phyloP scores from a whole-genome alignment of 1,140 invertebrate species.

The Schlechtendalia chinensis region DNA sequence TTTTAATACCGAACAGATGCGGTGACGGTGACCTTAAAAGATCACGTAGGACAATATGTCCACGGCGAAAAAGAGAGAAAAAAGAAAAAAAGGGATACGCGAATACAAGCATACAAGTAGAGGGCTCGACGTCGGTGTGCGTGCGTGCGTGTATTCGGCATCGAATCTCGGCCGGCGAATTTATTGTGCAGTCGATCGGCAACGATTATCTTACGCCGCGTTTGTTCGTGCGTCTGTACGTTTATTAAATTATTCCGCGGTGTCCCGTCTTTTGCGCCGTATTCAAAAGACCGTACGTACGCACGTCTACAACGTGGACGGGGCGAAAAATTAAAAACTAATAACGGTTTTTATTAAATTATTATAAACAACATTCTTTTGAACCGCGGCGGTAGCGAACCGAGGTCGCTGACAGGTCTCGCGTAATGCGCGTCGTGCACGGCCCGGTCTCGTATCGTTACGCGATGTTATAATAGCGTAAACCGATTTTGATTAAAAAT shows the following conservation, averaged over 20 bases:
- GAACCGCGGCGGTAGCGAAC: slow-evolving; percentile 2
- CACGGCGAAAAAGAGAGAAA: slow-evolving; percentile 21
- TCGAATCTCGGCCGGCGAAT: neutral
- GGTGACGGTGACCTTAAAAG: slow-evolving; percentile 49
- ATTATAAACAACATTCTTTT: slow-evolving; percentile 20
- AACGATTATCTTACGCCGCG: slow-evolving; percentile 3
- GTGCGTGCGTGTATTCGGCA: too few species aligned
- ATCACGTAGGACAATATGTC: slow-evolving; percentile 26
- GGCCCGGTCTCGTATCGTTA: too few species aligned
- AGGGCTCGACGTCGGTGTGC: neutral
- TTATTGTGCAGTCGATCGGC: slow-evolving; percentile 31
- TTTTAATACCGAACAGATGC: slow-evolving; percentile 47
- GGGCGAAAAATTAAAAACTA: too few species aligned
- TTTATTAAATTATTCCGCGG: too few species aligned
- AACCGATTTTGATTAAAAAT: too few species aligned
- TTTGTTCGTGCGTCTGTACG: too few species aligned
- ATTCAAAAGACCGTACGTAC: neutral
- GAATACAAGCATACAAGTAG: neutral
- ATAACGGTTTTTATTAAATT: slow-evolving; percentile 14
- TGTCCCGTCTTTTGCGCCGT: neutral
- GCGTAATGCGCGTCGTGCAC: too few species aligned
- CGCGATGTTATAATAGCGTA: too few species aligned
- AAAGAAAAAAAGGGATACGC: slow-evolving; percentile 34
- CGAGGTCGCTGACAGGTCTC: slow-evolving; percentile 4
- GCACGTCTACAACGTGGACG: too few species aligned